These are phyloP conservation scores for Drymodes brunneopygia DNA, from an alignment of 2,113 vertebrate genomes.

Conservation along the genomic window DNA sequence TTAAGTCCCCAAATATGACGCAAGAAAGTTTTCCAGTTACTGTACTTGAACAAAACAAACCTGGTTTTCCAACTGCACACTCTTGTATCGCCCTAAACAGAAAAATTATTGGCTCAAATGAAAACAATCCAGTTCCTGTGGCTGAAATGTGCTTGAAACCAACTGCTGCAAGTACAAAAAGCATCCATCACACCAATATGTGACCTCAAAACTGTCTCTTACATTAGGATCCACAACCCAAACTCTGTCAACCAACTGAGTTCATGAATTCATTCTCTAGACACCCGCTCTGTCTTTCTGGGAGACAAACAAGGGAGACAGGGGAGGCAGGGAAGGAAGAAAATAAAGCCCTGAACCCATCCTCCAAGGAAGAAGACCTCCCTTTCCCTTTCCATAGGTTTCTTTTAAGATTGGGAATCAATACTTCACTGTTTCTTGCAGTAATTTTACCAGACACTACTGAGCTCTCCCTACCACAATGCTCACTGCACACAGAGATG, in stretches of 20 bases:
- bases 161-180: background rate
- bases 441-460: background rate
- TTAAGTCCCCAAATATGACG: background rate
- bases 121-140: background rate
- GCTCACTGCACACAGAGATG: background rate
- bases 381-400: background rate
- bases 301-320: background rate
- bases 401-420: background rate
- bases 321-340: background rate
- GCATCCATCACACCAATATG: background rate
- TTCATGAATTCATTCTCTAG: background rate
- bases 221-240: background rate
- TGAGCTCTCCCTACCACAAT: background rate
- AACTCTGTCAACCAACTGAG: background rate
- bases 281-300: background rate
- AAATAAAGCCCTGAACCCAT: background rate
- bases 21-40: background rate
- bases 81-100: too few species aligned
- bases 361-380: background rate
- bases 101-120: background rate
- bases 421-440: background rate
- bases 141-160: accelerated
- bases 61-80: accelerated
- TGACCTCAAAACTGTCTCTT: background rate
- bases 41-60: background rate